phyloP scores from a whole-genome alignment of 2,888 invertebrate genomes.

The Serrognathus titanus region DNA sequence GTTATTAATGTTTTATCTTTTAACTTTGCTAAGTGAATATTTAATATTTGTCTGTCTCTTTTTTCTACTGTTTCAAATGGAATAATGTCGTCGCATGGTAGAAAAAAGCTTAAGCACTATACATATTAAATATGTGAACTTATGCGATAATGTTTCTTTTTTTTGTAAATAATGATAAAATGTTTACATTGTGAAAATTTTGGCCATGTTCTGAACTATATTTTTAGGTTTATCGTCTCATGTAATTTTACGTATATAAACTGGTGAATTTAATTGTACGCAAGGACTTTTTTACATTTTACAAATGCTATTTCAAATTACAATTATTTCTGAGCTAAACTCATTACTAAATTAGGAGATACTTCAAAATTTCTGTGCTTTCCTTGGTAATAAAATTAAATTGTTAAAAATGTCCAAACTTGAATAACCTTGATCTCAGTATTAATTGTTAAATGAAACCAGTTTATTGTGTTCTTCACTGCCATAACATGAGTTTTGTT shows the following conservation, averaged over 20 bases:
- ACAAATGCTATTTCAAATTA: too few species aligned
- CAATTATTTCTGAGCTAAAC: too few species aligned
- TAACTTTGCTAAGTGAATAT: conserved; percentile 3
- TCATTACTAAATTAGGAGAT: too few species aligned
- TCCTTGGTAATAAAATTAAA: too few species aligned
- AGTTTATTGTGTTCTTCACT: conserved; percentile 30
- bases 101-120: conserved; percentile 33
- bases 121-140: conserved; percentile 37
- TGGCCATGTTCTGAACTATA: conserved; percentile 1
- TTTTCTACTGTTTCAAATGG: conserved; percentile 10
- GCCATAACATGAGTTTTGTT: conserved; percentile 15
- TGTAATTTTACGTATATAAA: too few species aligned
- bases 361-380: too few species aligned
- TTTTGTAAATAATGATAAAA: conserved; percentile 22
- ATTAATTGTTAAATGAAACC: conserved; percentile 39
- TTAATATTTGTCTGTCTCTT: conserved; percentile 9
- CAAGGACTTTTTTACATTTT: too few species aligned
- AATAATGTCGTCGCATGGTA: conserved; percentile 14
- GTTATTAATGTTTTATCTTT: conserved; percentile 8
- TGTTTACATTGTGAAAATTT: conserved; percentile 1
- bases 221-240: neutral
- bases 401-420: too few species aligned
- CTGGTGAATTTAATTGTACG: too few species aligned
- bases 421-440: conserved; percentile 42
- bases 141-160: conserved; percentile 24